Percentiles rank a stretch among this genome's conserved stretches.
Conservation (phyloP, 1,140 invertebrate species). For the Microplitis mediator region DNA sequence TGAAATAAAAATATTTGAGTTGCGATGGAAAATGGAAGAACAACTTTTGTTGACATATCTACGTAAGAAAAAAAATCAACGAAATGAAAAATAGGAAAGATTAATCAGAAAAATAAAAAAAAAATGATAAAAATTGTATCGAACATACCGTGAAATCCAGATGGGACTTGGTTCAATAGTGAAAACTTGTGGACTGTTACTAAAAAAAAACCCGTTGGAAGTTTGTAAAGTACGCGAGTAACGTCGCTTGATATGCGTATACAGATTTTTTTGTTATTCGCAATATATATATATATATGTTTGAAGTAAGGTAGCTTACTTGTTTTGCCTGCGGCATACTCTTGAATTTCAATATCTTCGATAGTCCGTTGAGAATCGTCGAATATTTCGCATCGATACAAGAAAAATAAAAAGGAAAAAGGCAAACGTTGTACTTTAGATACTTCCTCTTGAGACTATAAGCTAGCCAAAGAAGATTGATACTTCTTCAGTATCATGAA, state of each 20-base stretch:
- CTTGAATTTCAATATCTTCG: slow-evolving; percentile 36
- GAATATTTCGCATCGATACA: slow-evolving; percentile 2
- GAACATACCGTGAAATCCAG: background rate
- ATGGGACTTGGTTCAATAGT: slow-evolving; percentile 14
- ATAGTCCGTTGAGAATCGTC: slow-evolving; percentile 31
- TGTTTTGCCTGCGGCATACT: slow-evolving; percentile 12
- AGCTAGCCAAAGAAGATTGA: background rate
- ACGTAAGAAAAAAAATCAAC: slow-evolving; percentile 14
- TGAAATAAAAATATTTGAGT: no score
- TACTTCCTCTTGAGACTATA: slow-evolving; percentile 21
- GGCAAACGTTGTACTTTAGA: slow-evolving; percentile 26
- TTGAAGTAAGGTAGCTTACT: background rate
- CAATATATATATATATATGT: no score
- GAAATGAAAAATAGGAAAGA: background rate
- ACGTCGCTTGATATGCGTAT: slow-evolving; percentile 4
- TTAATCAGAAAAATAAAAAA: slow-evolving; percentile 3
- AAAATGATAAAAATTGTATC: background rate
- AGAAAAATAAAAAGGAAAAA: slow-evolving; percentile 24
- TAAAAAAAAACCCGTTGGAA: slow-evolving; percentile 5
- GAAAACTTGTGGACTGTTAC: slow-evolving; percentile 21
- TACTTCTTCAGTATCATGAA: slow-evolving; percentile 3
- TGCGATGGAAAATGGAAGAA: no score
- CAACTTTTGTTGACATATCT: no score
- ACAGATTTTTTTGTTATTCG: slow-evolving; percentile 18
- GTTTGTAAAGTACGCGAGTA: slow-evolving; percentile 26